Conservation (phyloP, 2,888 invertebrate species). For the Heliconius hortense region DNA sequence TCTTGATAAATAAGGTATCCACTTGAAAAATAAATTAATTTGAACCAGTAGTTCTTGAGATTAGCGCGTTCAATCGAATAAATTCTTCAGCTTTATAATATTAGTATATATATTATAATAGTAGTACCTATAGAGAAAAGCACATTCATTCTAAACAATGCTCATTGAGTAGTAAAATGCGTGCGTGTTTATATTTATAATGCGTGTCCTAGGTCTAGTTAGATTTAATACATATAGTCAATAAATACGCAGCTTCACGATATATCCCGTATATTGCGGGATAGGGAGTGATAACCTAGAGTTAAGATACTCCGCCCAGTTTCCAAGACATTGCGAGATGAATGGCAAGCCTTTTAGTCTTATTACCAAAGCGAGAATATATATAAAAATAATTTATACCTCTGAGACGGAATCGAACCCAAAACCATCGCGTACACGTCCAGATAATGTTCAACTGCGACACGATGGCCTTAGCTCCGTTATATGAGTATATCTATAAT, state of each 20-base stretch:
- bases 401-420: neutral
- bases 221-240: neutral
- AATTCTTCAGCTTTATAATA: neutral
- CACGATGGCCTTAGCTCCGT: neutral
- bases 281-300: neutral
- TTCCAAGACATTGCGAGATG: too few species aligned
- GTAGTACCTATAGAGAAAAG: too few species aligned
- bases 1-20: too few species aligned
- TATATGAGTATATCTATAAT: neutral
- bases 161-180: neutral
- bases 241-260: neutral
- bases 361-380: too few species aligned
- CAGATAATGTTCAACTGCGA: neutral
- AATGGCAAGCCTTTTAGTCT: too few species aligned
- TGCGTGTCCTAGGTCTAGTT: neutral
- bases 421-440: neutral
- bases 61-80: neutral
- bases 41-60: neutral
- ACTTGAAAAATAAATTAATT: too few species aligned
- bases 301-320: neutral
- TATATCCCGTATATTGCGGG: neutral
- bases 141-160: neutral
- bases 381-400: neutral
- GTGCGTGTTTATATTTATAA: slow-evolving; percentile 1
- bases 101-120: neutral